A percentile compares a stretch with the other conserved stretches of the same genome.
These are phyloP conservation scores for Vimba vimba DNA, from an alignment of 2,113 vertebrate species.

Conservation along the genomic window DNA sequence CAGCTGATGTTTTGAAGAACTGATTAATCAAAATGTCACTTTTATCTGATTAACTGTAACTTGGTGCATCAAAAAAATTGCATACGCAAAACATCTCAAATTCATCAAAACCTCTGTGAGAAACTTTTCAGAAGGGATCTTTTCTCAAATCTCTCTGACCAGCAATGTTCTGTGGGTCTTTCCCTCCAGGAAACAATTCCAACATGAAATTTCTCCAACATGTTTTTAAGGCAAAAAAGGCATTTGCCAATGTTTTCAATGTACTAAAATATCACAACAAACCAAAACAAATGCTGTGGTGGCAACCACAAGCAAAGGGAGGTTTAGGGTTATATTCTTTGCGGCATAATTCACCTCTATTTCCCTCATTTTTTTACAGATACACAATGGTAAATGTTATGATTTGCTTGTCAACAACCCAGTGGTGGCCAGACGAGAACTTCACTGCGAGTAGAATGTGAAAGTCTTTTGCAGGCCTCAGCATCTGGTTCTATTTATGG, in stretches of 20 bases:
- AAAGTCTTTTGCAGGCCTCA: conserved; percentile 26
- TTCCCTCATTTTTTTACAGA: conserved; percentile 12
- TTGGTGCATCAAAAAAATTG: background rate
- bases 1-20: conserved; percentile 6
- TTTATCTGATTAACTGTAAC: background rate
- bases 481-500: conserved; percentile 52
- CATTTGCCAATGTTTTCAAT: conserved; percentile 51
- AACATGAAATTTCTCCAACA: conserved; percentile 38
- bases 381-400: conserved; percentile 45
- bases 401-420: conserved; percentile 46
- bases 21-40: background rate
- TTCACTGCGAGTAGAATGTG: conserved; percentile 32
- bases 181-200: conserved; percentile 38
- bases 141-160: background rate
- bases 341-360: conserved; percentile 23
- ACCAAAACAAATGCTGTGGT: conserved; percentile 59
- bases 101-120: background rate
- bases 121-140: background rate
- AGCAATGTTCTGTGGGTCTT: conserved; percentile 1
- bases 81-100: background rate
- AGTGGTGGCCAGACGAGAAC: conserved; percentile 32
- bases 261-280: conserved; percentile 57
- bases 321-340: conserved; percentile 47
- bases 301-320: conserved; percentile 52
- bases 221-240: conserved; percentile 31